These are phyloP conservation scores for Botrylloides violaceus DNA, from an alignment of 23 tunicate species.

Conservation along the genomic window DNA sequence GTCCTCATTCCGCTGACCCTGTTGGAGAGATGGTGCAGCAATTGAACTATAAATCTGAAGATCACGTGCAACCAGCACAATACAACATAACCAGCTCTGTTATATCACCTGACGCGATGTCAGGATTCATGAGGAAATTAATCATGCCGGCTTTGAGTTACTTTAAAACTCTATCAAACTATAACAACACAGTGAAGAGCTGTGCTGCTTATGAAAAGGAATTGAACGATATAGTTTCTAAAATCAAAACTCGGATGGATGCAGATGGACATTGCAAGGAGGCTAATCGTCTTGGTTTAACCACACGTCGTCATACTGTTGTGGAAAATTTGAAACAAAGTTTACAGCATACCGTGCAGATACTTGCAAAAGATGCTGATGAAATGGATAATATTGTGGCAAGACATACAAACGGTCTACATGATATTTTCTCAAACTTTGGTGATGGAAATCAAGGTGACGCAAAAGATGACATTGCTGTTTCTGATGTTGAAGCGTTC, in stretches of 20 bases:
- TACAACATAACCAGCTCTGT: no score
- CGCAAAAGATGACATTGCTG: neutral
- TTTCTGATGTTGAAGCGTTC: neutral
- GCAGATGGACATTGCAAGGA: neutral
- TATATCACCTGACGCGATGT: no score
- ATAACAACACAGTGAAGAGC: neutral
- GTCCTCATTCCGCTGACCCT: no score
- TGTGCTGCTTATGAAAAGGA: neutral
- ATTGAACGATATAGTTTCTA: neutral
- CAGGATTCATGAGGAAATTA: slow-evolving; percentile 1
- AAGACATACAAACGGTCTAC: neutral
- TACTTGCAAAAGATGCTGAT: neutral
- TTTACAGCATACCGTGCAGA: neutral
- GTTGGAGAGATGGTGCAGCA: no score
- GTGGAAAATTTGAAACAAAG: neutral
- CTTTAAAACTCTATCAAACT: neutral
- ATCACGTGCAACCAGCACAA: no score
- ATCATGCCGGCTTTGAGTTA: slow-evolving; percentile 3
- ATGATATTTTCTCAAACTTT: neutral
- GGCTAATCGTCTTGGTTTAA: neutral
- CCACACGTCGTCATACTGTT: neutral
- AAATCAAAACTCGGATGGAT: slow-evolving; percentile 1
- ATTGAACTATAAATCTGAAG: no score
- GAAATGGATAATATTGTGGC: neutral
- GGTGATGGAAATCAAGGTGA: neutral